A percentile compares a stretch with the other conserved stretches of the same genome.
phyloP scores from a whole-genome alignment of 2,113 vertebrate species.

The Malaclemys terrapin region DNA sequence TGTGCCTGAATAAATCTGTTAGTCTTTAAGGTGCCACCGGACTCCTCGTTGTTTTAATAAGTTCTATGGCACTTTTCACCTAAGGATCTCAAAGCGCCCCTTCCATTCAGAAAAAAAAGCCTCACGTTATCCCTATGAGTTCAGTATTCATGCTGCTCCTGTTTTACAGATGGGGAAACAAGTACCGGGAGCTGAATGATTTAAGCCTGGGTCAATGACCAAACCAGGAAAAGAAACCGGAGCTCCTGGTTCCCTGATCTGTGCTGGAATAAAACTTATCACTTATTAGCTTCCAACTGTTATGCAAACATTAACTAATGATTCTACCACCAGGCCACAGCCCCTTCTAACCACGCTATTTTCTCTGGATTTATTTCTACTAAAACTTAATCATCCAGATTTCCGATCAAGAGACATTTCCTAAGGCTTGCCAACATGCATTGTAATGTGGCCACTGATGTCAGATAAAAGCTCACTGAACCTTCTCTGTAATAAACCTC shows the following conservation, averaged over 20 bases:
- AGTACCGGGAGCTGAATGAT: not conserved
- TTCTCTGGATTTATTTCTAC: not conserved
- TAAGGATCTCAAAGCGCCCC: not conserved
- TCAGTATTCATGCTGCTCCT: not conserved
- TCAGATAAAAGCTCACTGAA: not conserved
- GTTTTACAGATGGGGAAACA: not conserved
- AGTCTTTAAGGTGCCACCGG: no score
- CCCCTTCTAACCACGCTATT: not conserved
- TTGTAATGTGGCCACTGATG: not conserved
- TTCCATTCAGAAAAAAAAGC: rapidly evolving
- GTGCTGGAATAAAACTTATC: not conserved
- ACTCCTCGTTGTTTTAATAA: no score
- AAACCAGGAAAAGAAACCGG: not conserved
- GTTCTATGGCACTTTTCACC: not conserved
- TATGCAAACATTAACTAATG: not conserved
- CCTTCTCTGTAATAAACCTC: not conserved
- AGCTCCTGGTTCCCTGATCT: rapidly evolving
- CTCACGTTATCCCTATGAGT: not conserved
- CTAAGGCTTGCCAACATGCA: not conserved
- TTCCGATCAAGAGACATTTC: not conserved
- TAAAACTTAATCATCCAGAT: rapidly evolving
- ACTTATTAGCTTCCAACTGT: not conserved
- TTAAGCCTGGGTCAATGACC: not conserved
- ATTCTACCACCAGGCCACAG: not conserved
- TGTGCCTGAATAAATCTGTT: no score